Base-by-base conservation (phyloP, 2,797 vertebrate species). In the Chelidonichthys spinosus region DNA sequence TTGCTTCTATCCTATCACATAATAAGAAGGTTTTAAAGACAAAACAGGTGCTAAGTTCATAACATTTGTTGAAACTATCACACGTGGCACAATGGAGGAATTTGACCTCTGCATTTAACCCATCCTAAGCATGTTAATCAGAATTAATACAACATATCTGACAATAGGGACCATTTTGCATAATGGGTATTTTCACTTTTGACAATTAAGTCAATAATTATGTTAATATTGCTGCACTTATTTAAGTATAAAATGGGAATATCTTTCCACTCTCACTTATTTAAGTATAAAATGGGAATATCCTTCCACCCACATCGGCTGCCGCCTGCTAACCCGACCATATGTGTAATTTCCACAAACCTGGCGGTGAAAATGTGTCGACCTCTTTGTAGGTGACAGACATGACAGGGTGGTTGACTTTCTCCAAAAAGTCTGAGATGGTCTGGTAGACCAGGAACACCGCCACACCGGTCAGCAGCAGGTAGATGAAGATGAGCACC, bases 341-440 rank as follows among this genome's bases (percentile, higher is more conserved):
- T 2, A 3, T 47, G 32, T 15, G 1, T 43, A 1, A 43, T 37
- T 63, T 8, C 18, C 37, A 85, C 94, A 79, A 84, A 99, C 98
- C 98, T 58, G 98, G 97, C 0, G 96, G 94, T 2, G 96, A 91
- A 0, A 98, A 99, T 15, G 83, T 87, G 32, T 96, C 95, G 14
- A 99, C 96, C 80, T 99, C 97, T 82, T 99, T 97, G 88, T 97
- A 99, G 35, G 95, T 96, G 86, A 99, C 98, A 0, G 98, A 99
- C 97, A 97, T 98, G 69, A 99, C 98, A 0, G 98, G 98, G 79
- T 99, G 95, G 84, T 95, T 97, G 76, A 98, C 94, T 76, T 99
- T 99, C 76, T 96, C 95, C 74, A 96, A 81, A 81, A 99, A 98
- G 93, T 99, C 98, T 0, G 93, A 95, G 91, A 98, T 97, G 76